These are phyloP conservation scores for Clarias gariepinus DNA, from an alignment of 2,113 vertebrate genomes.

Conservation along the genomic window DNA sequence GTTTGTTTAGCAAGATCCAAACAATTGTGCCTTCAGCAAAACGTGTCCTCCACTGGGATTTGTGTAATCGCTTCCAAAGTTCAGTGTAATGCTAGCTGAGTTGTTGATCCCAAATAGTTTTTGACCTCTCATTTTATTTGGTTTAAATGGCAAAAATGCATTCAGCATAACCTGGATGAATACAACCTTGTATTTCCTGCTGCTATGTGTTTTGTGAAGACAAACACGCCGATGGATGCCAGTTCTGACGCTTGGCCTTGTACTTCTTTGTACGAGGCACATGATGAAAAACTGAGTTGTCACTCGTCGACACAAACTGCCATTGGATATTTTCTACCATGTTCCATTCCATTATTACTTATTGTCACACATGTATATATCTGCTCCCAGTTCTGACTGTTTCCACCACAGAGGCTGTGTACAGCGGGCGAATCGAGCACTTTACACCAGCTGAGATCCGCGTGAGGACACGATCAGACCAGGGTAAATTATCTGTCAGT, in stretches of 20 bases:
- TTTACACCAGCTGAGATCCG: not conserved
- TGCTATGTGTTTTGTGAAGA: not conserved
- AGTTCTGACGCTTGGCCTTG: not conserved
- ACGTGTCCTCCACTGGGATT: not conserved
- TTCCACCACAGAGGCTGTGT: not conserved
- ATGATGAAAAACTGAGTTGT: not conserved
- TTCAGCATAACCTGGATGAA: not conserved
- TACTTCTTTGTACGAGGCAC: not conserved
- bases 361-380: not conserved
- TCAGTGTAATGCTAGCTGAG: not conserved
- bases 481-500: conserved; percentile 41
- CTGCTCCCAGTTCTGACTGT: not conserved
- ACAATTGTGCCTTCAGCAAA: not conserved
- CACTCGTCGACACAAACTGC: not conserved
- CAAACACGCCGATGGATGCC: not conserved
- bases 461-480: not conserved
- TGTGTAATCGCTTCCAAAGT: not conserved
- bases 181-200: not conserved
- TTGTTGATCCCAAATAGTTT: not conserved
- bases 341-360: not conserved
- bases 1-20: not conserved
- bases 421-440: not conserved
- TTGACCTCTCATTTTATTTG: not conserved
- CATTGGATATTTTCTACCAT: not conserved
- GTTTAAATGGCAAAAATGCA: not conserved